Evolutionary conservation across 2,888 invertebrate genomes (phyloP).

Genomic region (Hydrotaea diabolus): DNA sequence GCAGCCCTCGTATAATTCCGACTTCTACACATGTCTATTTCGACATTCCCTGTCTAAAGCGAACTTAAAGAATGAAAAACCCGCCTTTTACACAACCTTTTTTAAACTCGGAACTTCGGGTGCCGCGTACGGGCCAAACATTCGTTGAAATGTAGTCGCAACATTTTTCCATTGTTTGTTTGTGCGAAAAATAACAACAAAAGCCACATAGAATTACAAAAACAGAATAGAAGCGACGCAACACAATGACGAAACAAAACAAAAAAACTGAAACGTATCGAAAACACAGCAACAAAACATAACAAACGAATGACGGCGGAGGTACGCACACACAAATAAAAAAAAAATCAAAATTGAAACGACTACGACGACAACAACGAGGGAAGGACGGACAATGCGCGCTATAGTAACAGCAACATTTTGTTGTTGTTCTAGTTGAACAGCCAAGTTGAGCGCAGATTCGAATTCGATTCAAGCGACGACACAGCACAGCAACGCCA

Average conservation of each 20-base stretch:
- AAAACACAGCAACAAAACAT: not conserved
- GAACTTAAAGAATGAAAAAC: no score
- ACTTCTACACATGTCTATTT: no score
- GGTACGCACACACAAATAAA: constrained; percentile 40
- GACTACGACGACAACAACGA: not conserved
- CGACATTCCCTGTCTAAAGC: no score
- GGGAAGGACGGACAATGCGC: not conserved
- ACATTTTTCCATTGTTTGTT: constrained; percentile 17
- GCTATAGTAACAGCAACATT: constrained; percentile 3
- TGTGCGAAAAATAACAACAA: constrained; percentile 36
- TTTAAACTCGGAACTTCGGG: not conserved
- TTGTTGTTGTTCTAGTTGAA: constrained; percentile 8
- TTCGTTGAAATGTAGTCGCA: constrained; percentile 32
- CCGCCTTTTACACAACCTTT: no score
- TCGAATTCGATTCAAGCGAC: constrained; percentile 1
- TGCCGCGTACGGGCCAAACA: constrained; percentile 21
- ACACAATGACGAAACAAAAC: not conserved
- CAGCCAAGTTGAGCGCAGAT: not conserved
- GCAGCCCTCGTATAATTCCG: no score
- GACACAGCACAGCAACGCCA: constrained; percentile 5
- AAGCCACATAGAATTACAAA: not conserved
- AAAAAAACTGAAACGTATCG: not conserved
- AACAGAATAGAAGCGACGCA: constrained; percentile 13
- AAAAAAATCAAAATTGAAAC: constrained; percentile 48
- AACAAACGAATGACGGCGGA: not conserved